A percentile compares a stretch with the other conserved stretches of the same genome.
These are phyloP conservation scores for Scaptomyza flava DNA, from an alignment of 2,888 invertebrate species.

Conservation along the genomic window DNA sequence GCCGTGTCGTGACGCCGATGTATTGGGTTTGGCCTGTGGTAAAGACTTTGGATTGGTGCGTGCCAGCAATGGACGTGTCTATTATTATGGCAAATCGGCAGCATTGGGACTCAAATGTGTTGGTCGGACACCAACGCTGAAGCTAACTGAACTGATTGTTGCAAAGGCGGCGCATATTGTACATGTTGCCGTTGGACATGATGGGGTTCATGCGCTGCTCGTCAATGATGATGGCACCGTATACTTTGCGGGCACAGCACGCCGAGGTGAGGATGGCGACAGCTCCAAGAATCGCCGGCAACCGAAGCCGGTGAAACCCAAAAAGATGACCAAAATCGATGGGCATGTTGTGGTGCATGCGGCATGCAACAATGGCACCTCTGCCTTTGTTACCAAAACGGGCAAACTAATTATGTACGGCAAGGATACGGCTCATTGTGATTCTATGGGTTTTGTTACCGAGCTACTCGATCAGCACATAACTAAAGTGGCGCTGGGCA, in stretches of 20 bases:
- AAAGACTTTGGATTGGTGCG: constrained; percentile 95
- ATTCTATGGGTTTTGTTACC: constrained; percentile 89
- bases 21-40: constrained; percentile 91
- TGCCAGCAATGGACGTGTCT: constrained; percentile 94
- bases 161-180: constrained; percentile 90
- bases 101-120: constrained; percentile 92
- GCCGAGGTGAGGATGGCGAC: constrained; percentile 97
- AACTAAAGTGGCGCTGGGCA: constrained; percentile 93
- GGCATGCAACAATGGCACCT: constrained; percentile 97
- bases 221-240: constrained; percentile 97
- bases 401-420: constrained; percentile 97
- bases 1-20: constrained; percentile 90
- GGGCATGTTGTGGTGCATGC: constrained; percentile 92
- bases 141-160: constrained; percentile 86
- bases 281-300: constrained; percentile 91
- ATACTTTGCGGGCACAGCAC: constrained; percentile 93
- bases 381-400: constrained; percentile 95
- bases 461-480: constrained; percentile 90
- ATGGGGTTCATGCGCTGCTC: constrained; percentile 95
- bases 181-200: constrained; percentile 95
- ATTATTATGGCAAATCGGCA: constrained; percentile 94
- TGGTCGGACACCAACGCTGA: constrained; percentile 83
- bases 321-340: constrained; percentile 95
- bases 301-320: constrained; percentile 95
- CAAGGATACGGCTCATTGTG: constrained; percentile 95